Conservation (phyloP, 2,888 invertebrate species). For the Prosapia bicincta region DNA sequence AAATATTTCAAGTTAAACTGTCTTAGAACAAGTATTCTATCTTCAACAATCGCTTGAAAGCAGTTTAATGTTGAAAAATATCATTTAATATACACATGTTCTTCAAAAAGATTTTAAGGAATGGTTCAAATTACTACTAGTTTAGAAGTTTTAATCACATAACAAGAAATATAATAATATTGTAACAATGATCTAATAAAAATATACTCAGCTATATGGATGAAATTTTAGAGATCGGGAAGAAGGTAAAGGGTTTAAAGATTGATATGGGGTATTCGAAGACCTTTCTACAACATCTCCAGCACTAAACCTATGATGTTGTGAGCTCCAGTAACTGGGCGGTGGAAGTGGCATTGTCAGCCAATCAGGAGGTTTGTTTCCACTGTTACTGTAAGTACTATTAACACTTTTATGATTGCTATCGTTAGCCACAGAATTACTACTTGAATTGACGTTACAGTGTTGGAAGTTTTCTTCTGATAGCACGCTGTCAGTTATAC, state of each 20-base stretch:
- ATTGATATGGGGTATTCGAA: constrained; percentile 50
- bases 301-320: constrained; percentile 60
- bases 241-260: constrained; percentile 56
- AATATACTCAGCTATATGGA: constrained; percentile 40
- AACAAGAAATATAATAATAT: neutral
- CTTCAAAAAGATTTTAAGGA: neutral
- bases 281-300: constrained; percentile 63
- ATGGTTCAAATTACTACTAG: neutral
- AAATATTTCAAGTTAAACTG: too few relatives aligned
- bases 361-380: constrained; percentile 23
- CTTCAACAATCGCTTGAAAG: neutral
- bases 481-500: constrained; percentile 51
- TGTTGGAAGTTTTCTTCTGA: neutral
- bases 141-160: neutral
- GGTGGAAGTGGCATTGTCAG: constrained; percentile 35
- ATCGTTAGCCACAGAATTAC: neutral
- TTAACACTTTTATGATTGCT: neutral
- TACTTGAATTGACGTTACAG: constrained; percentile 5
- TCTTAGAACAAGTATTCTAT: neutral
- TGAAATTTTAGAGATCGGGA: constrained; percentile 61
- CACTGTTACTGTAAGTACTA: neutral
- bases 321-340: constrained; percentile 42
- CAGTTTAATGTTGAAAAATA: neutral
- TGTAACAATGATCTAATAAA: neutral
- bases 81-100: neutral